Evolutionary conservation across 2,113 vertebrate species (phyloP).

Genomic region (Chaetura pelagica): DNA sequence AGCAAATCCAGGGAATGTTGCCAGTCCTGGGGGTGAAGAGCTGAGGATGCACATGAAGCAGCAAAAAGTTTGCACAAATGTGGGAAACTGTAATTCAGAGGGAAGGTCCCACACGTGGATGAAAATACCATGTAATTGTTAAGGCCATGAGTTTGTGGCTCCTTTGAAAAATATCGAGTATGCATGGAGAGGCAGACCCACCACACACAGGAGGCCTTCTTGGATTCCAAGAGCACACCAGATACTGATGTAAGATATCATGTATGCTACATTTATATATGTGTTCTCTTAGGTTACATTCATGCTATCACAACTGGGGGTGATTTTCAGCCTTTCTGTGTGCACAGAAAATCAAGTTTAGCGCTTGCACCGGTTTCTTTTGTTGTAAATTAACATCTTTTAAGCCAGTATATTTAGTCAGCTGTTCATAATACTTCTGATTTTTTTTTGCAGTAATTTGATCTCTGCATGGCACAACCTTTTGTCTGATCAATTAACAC

Average conservation of each 20-base stretch:
- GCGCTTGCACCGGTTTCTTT: background rate
- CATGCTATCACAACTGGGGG: background rate
- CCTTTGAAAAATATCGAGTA: background rate
- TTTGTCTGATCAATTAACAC: background rate
- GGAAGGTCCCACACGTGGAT: background rate
- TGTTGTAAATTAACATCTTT: background rate
- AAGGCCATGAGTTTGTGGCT: background rate
- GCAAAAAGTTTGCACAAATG: background rate
- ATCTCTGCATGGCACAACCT: background rate
- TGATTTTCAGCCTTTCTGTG: background rate
- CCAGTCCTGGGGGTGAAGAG: background rate
- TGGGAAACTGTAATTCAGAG: background rate
- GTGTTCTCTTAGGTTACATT: background rate
- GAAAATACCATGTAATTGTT: background rate
- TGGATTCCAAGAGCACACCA: background rate
- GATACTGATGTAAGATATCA: accelerated
- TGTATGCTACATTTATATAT: background rate
- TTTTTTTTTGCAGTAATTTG: background rate
- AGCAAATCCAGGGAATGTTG: background rate
- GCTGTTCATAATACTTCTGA: background rate
- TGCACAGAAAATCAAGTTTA: background rate
- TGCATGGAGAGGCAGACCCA: background rate
- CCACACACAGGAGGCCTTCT: background rate
- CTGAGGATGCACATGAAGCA: background rate
- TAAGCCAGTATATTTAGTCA: background rate